Conservation (phyloP, 2,888 invertebrate genomes). For the Limnephilus rhombicus region DNA sequence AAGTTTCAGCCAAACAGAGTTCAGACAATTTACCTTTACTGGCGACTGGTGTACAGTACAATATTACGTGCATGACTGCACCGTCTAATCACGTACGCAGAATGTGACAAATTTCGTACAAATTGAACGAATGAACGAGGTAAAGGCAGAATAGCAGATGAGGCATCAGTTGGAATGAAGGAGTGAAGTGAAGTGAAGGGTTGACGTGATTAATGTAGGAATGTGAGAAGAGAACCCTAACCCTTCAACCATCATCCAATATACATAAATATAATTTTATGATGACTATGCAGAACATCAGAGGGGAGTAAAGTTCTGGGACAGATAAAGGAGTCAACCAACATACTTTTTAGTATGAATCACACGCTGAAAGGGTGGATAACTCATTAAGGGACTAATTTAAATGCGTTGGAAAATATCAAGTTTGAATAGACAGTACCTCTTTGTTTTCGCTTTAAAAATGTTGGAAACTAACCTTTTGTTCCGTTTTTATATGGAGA, state of each 20-base stretch:
- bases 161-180: neutral
- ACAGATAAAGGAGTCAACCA: neutral
- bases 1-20: neutral
- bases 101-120: conserved; percentile 8
- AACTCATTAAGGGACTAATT: conserved; percentile 3
- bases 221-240: neutral
- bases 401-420: neutral
- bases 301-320: neutral
- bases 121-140: conserved; percentile 3
- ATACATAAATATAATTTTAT: neutral
- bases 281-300: neutral
- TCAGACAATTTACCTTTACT: neutral
- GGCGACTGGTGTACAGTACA: neutral
- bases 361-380: neutral
- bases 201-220: neutral
- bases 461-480: neutral
- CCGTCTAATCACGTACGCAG: neutral
- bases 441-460: neutral
- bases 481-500: neutral
- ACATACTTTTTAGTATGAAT: neutral
- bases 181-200: neutral
- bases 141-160: neutral
- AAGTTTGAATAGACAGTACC: neutral
- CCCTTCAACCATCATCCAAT: neutral
- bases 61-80: neutral